Evolutionary conservation across 2,797 vertebrate species (phyloP).

Genomic region (Okamejei kenojei): DNA sequence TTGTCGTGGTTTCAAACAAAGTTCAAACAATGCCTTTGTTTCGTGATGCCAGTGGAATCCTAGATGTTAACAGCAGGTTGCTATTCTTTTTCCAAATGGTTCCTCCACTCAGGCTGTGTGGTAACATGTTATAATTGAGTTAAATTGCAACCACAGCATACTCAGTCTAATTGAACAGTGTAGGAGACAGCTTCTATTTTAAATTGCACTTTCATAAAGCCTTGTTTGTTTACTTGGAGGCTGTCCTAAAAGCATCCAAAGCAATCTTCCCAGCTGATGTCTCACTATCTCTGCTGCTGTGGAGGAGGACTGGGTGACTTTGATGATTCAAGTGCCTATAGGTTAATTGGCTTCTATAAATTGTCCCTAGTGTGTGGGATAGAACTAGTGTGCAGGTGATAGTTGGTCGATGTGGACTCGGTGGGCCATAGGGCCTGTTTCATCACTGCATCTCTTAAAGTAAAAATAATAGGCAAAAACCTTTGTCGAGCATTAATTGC

Average conservation of each 20-base stretch:
- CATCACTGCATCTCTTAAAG: too few relatives aligned
- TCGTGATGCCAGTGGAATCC: background rate
- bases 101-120: background rate
- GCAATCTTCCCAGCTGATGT: background rate
- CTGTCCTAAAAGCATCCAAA: background rate
- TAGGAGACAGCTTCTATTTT: background rate
- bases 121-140: background rate
- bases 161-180: background rate
- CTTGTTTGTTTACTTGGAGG: background rate
- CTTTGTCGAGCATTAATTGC: background rate
- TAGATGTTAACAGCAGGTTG: background rate
- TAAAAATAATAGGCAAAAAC: too few relatives aligned
- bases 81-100: background rate
- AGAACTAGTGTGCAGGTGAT: too few relatives aligned
- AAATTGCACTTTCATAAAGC: background rate
- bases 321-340: background rate
- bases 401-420: too few relatives aligned
- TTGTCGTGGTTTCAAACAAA: background rate
- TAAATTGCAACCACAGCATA: background rate
- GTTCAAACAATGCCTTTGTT: background rate
- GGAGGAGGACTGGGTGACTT: too few relatives aligned
- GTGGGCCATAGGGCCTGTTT: too few relatives aligned
- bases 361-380: too few relatives aligned
- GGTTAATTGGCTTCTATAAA: too few relatives aligned
- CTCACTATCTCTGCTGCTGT: background rate